These are phyloP conservation scores for Microcebus ravelobensis DNA, from an alignment of 2,113 vertebrate genomes.

Conservation along the genomic window DNA sequence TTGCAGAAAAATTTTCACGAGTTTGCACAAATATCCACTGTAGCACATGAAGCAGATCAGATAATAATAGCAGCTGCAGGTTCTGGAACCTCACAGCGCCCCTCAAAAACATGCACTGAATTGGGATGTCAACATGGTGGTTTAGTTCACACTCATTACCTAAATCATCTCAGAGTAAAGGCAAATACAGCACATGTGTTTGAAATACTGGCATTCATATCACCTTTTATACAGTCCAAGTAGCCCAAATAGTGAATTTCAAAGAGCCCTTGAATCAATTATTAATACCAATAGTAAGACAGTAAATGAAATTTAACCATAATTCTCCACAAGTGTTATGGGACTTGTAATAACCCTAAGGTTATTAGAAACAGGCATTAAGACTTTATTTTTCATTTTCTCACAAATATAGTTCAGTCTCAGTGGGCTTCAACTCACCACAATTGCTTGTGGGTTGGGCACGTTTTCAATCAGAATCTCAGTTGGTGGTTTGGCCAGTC, in stretches of 20 bases:
- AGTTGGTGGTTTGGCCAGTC: not conserved
- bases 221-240: not conserved
- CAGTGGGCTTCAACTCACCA: not conserved
- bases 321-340: not conserved
- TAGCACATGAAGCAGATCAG: not conserved
- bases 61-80: conserved; percentile 15
- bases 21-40: conserved; percentile 62
- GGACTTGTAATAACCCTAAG: not conserved
- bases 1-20: conserved; percentile 67
- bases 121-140: not conserved
- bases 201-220: not conserved
- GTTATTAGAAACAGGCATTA: not conserved
- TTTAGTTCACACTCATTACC: not conserved
- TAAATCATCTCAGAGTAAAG: not conserved
- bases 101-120: not conserved
- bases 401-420: not conserved
- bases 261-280: not conserved
- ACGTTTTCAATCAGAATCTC: not conserved
- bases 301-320: not conserved
- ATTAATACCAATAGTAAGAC: not conserved
- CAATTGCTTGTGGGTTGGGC: not conserved
- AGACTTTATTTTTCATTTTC: not conserved
- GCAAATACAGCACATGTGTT: conserved; percentile 3
- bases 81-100: not conserved
- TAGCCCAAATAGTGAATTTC: not conserved